A percentile compares a stretch with the other conserved stretches of the same genome.
These are phyloP conservation scores for Lagria hirta DNA, from an alignment of 2,888 invertebrate genomes.

Conservation along the genomic window DNA sequence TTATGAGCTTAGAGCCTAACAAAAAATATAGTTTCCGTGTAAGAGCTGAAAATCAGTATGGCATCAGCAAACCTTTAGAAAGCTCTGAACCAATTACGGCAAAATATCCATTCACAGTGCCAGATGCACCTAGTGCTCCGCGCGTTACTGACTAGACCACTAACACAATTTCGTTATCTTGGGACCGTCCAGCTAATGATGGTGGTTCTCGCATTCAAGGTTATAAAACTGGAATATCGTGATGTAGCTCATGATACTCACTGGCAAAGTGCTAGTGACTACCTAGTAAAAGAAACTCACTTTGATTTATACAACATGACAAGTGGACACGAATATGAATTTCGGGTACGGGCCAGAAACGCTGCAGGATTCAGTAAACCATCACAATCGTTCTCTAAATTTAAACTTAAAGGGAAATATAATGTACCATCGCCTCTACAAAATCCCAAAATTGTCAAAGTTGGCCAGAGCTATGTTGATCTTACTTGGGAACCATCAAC, in stretches of 20 bases:
- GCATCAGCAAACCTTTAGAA: conserved; percentile 89
- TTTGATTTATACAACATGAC: conserved; percentile 80
- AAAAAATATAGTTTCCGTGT: conserved; percentile 93
- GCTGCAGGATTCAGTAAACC: conserved; percentile 96
- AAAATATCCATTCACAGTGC: conserved; percentile 95
- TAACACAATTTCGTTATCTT: conserved; percentile 82
- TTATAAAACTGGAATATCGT: conserved; percentile 87
- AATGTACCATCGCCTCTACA: conserved; percentile 84
- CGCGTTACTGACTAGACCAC: conserved; percentile 90
- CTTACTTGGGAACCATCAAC: conserved; percentile 90
- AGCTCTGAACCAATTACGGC: conserved; percentile 87
- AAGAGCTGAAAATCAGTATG: conserved; percentile 97
- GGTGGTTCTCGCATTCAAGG: conserved; percentile 96
- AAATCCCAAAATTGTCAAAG: conserved; percentile 81
- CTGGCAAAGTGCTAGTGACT: conserved; percentile 86
- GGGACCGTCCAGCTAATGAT: conserved; percentile 90
- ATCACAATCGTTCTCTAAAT: conserved; percentile 76
- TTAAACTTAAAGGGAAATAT: conserved; percentile 86
- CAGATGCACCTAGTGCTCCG: conserved; percentile 88
- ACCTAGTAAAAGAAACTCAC: conserved; percentile 85
- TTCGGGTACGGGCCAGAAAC: conserved; percentile 96
- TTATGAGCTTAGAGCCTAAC: conserved; percentile 91
- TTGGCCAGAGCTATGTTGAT: conserved; percentile 91
- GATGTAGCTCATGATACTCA: conserved; percentile 76
- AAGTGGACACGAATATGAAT: conserved; percentile 94